phyloP scores from a whole-genome alignment of 2,113 vertebrate genomes.

The Myotis brandtii region DNA sequence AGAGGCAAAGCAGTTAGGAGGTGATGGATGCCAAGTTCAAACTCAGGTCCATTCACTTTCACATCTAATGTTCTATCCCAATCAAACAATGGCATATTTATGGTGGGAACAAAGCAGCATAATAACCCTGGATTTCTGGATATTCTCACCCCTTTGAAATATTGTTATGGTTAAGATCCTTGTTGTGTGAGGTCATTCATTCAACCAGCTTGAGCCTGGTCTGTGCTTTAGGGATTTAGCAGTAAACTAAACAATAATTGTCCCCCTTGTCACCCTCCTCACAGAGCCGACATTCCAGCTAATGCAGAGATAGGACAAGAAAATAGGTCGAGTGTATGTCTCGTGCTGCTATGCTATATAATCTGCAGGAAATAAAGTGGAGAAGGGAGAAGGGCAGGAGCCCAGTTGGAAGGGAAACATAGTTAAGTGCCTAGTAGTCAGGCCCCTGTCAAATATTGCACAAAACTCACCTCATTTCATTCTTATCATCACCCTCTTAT shows the following conservation, averaged over 20 bases:
- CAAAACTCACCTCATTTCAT: not conserved
- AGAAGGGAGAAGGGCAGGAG: not conserved
- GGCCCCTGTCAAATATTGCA: not conserved
- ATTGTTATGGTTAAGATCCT: not conserved
- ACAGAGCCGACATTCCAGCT: not conserved
- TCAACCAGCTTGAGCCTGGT: not conserved
- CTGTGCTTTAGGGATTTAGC: not conserved
- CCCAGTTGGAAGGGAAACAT: fast-evolving
- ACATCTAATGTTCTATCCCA: not conserved
- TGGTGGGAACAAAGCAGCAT: not conserved
- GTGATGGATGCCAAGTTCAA: not conserved
- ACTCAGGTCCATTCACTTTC: not conserved
- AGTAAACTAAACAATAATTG: not conserved
- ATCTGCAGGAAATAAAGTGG: not conserved
- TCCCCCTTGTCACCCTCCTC: not conserved
- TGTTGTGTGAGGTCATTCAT: not conserved
- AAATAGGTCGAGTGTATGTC: not conserved
- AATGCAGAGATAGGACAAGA: not conserved
- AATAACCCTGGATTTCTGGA: not conserved
- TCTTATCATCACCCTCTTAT: not conserved
- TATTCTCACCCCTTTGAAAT: not conserved
- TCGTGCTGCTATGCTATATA: not conserved
- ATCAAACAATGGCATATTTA: not conserved
- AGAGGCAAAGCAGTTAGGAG: not conserved
- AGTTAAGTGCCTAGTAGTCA: not conserved